Conservation (phyloP, 2,797 vertebrate species). For the Pseudochirops corinnae region DNA sequence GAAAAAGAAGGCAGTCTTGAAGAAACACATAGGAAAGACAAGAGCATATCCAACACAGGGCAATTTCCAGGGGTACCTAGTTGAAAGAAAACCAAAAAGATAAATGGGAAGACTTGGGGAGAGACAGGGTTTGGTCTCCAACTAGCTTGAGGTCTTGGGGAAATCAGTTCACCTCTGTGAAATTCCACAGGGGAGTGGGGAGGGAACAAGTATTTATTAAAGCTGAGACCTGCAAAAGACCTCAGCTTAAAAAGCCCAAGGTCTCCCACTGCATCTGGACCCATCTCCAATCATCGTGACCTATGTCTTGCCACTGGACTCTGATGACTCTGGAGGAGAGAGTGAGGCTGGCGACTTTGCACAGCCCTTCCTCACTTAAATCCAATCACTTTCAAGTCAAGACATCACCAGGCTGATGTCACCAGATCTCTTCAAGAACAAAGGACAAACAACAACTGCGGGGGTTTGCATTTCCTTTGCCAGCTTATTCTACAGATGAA, state of each 20-base stretch:
- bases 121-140: neutral
- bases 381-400: neutral
- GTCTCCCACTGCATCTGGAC: neutral
- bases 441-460: neutral
- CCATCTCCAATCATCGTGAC: neutral
- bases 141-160: neutral
- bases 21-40: neutral
- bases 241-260: neutral
- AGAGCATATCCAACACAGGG: neutral
- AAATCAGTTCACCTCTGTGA: neutral
- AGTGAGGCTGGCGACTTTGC: neutral
- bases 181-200: neutral
- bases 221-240: neutral
- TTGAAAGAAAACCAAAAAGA: neutral
- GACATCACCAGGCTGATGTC: neutral
- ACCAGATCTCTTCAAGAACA: neutral
- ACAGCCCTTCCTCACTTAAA: neutral
- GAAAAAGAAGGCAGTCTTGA: neutral
- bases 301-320: neutral
- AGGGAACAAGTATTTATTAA: neutral
- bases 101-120: neutral
- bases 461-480: neutral
- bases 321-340: neutral
- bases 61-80: neutral
- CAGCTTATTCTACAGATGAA: neutral